Evolutionary conservation across 2,113 vertebrate genomes (phyloP), one percentile per base, ranked within the genome.

Genomic region (Gila orcuttii): DNA sequence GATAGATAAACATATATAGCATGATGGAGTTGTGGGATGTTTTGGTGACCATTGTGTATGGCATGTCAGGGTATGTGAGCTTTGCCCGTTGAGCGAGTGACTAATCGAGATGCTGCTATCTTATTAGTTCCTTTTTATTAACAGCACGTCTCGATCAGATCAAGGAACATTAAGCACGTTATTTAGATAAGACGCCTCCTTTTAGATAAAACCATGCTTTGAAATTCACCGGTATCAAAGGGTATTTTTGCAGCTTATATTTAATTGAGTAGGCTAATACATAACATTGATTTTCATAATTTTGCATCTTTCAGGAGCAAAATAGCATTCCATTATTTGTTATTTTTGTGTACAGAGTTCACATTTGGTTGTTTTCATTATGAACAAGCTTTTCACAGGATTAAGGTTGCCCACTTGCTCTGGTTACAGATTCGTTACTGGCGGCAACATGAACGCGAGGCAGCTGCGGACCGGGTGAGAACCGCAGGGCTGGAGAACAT

Each of bases 401-500:
- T 33, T 66, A 31, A 42, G 68, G 42, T 31, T 6, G 31, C 33
- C 23, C 6, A 68, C 11, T 21, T 88, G 10, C n/a, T 21, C 42
- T 39, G 73, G 13, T 60, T 57, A 3, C 88, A 99, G 97, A 99
- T 99, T 87, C 96, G 97, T 3, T 98, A 98, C 93, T 99, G 98
- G 98, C 95, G 96, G 86, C 96, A 96, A 0, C 96, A 97, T 0
- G 97, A 98, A 83, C 96, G 97, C 31, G 97, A 97, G 86, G 97
- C 96, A 0, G 97, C 98, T 0, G 97, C 98, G 0, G 97, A 99
- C 92, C 94, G 98, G 3, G 97, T 99, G 79, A 94, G 98, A 82
- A 98, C 97, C 0, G 96, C 96, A 0, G 97, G 97, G 4, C 90
- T 96, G 68, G 96, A 97, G 81, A 95, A 94, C 0, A 93, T 93